phyloP scores from a whole-genome alignment of 2,113 vertebrate genomes.

The Urocitellus parryii region DNA sequence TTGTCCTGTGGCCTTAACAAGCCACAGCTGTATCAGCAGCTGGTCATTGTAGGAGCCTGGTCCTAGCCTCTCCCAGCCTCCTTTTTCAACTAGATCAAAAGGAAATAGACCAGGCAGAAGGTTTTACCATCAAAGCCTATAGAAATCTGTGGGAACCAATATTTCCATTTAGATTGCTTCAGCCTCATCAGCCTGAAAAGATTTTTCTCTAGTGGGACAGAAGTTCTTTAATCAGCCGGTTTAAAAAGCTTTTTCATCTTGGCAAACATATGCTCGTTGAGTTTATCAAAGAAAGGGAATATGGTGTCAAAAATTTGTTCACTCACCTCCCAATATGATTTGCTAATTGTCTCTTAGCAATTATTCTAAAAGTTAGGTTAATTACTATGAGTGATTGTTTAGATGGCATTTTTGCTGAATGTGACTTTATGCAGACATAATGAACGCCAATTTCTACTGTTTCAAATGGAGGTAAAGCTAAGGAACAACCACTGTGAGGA shows the following conservation, averaged over 20 bases:
- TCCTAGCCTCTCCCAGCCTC: conserved; percentile 74
- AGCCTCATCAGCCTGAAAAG: conserved; percentile 85
- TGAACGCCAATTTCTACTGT: conserved; percentile 4
- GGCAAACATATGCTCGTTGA: conserved; percentile 82
- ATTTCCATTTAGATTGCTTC: conserved; percentile 88
- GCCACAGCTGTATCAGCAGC: conserved; percentile 79
- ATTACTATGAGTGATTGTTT: conserved; percentile 15
- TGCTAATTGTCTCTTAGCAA: conserved; percentile 70
- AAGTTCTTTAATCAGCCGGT: conserved; percentile 84
- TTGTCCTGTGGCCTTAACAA: conserved; percentile 79
- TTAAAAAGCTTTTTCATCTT: conserved; percentile 84
- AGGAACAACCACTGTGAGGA: neutral
- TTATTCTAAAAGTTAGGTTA: conserved; percentile 75
- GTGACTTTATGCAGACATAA: neutral
- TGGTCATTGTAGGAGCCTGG: conserved; percentile 63
- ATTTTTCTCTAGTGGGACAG: conserved; percentile 82
- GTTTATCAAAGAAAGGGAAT: conserved; percentile 84
- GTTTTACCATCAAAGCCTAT: conserved; percentile 83
- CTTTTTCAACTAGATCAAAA: conserved; percentile 84
- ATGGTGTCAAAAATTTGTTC: conserved; percentile 63
- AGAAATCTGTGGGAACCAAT: conserved; percentile 83
- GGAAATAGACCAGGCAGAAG: conserved; percentile 81
- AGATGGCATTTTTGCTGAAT: neutral
- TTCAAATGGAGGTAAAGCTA: conserved; percentile 10
- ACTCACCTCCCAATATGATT: neutral